Base-by-base conservation (phyloP, 2,113 vertebrate species). In the Pelecanoides urinatrix region DNA sequence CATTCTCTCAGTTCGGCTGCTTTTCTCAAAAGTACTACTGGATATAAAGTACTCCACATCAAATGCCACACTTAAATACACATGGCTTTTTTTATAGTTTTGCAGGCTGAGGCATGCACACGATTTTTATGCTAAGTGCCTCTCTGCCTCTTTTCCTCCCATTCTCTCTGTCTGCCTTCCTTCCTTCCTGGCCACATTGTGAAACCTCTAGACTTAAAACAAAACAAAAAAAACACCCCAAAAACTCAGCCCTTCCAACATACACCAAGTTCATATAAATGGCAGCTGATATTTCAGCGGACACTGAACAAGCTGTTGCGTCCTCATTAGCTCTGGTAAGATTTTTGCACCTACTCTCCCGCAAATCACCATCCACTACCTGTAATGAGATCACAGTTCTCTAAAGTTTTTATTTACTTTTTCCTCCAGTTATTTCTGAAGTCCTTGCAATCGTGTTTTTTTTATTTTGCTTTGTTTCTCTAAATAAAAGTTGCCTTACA, bases 111-210 rank as follows among this genome's bases (percentile, higher is more conserved):
- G 40, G 30, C 30, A 78, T 1, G 17, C 26, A 88, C 5, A 45
- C 1, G 0, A 44, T 63, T 72, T 88, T 71, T 71, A 67, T 45
- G 7, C 44, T 58, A 26, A 62, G 52, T 8, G 22, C 36, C 73
- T 92, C 61, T 88, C 56, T 90, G 74, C 36, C n/a, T 72, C 86
- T 92, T 79, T 96, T 95, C 78, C 82, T 95, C 74, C 82, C 47
- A 92, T 90, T 96, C 78, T 88, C 32, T 87, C 77, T 73, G 81
- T 76, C 59, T 81, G 70, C 82, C 82, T 85, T 81, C 70, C 95
- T 94, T 93, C 88, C 73, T 74, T 95, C 86, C 91, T 95, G 90
- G 47, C n/a, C 68, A 36, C 86, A 90, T 15, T 85, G 71, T 59
- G 44, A 71, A 90, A 53, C 10, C 62, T 44, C 56, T 62, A 65